Conservation (phyloP, 2,888 invertebrate species). For the Rhimphoctona megacephalus region DNA sequence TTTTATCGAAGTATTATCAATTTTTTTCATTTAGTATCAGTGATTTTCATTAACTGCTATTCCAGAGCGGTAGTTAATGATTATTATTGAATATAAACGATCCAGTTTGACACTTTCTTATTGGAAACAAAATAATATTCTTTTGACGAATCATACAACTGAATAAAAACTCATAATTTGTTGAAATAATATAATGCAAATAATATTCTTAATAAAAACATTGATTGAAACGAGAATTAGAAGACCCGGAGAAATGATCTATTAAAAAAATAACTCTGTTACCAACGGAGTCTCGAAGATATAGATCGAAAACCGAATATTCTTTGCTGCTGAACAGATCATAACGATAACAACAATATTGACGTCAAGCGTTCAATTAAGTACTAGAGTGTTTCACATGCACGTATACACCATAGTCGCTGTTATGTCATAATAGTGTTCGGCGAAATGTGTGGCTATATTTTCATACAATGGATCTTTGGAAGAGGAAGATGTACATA, state of each 20-base stretch:
- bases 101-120: background rate
- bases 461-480: background rate
- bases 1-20: background rate
- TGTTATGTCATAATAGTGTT: slow-evolving; percentile 6
- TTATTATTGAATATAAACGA: background rate
- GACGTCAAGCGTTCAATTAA: slow-evolving; percentile 28
- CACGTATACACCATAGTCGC: too few relatives aligned
- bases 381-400: background rate
- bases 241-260: too few relatives aligned
- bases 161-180: too few relatives aligned
- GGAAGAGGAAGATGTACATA: slow-evolving; percentile 2
- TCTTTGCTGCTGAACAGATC: background rate
- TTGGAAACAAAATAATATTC: too few relatives aligned
- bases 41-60: too few relatives aligned
- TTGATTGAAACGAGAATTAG: background rate
- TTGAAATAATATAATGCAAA: background rate
- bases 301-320: background rate
- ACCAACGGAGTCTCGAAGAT: background rate
- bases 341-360: slow-evolving; percentile 21
- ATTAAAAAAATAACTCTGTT: too few relatives aligned
- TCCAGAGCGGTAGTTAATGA: too few relatives aligned
- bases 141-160: too few relatives aligned
- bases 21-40: background rate
- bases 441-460: background rate
- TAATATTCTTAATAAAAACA: background rate